Evolutionary conservation across 2,113 vertebrate genomes (phyloP).

Genomic region (Chaenogobius annularis): DNA sequence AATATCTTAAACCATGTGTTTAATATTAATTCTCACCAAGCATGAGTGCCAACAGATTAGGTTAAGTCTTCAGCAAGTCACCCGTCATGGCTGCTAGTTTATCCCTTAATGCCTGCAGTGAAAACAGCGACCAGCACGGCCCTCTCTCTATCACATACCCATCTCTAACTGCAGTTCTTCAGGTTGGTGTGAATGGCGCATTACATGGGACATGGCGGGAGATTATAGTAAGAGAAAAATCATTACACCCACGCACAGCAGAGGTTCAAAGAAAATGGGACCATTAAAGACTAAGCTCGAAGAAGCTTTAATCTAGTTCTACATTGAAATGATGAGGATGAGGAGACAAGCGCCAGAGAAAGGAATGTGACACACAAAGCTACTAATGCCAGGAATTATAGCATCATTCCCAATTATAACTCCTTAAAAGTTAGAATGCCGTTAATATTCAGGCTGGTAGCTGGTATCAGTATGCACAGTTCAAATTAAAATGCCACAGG

Average conservation of each 20-base stretch:
- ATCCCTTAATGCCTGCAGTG: conserved; percentile 40
- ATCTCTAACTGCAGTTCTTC: conserved; percentile 32
- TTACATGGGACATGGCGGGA: conserved; percentile 41
- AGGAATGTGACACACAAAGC: conserved; percentile 42
- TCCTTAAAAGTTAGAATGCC: conserved; percentile 17
- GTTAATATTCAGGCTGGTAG: conserved; percentile 14
- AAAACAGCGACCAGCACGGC: conserved; percentile 34
- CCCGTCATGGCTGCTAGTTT: conserved; percentile 30
- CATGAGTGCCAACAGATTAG: conserved; percentile 40
- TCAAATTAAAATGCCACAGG: conserved; percentile 35
- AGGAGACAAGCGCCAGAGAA: conserved; percentile 2
- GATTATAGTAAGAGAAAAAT: conserved; percentile 65
- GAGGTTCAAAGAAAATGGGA: conserved; percentile 69
- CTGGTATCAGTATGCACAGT: conserved; percentile 19
- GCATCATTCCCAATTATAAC: conserved; percentile 33
- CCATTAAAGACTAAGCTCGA: conserved; percentile 64
- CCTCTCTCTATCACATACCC: conserved; percentile 12
- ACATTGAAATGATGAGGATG: conserved; percentile 27
- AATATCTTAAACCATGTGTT: conserved; percentile 9
- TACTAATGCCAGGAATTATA: conserved; percentile 32
- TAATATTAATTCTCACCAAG: neutral
- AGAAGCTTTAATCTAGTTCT: conserved; percentile 62
- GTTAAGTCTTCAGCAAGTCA: conserved; percentile 29
- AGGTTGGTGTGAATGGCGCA: conserved; percentile 56
- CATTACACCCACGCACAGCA: conserved; percentile 62